Conservation (phyloP, 1,140 invertebrate genomes). For the Heliconius melpomene region DNA sequence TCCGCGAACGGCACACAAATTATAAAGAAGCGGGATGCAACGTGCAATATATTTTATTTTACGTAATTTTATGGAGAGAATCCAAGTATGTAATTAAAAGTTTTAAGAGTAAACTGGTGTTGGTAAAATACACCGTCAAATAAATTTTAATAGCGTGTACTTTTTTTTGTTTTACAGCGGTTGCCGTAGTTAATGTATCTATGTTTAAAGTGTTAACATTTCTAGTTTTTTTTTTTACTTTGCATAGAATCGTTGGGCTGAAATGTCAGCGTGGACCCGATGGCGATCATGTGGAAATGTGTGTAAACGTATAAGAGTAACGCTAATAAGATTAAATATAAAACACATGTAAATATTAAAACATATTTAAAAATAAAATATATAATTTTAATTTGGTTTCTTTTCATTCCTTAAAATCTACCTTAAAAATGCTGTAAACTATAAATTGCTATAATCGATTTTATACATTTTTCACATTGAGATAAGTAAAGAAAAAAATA, state of each 20-base stretch:
- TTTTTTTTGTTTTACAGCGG: conserved; percentile 30
- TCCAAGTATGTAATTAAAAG: conserved; percentile 42
- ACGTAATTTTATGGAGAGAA: conserved; percentile 32
- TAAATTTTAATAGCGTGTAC: conserved; percentile 40
- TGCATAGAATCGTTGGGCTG: background rate
- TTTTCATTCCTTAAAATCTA: too few relatives aligned
- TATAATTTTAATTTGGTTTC: too few relatives aligned
- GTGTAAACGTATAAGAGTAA: too few relatives aligned
- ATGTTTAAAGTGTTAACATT: conserved; percentile 24
- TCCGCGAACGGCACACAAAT: conserved; percentile 5
- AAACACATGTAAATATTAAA: too few relatives aligned
- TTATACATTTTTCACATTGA: too few relatives aligned
- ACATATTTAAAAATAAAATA: too few relatives aligned
- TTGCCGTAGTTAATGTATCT: conserved; percentile 20
- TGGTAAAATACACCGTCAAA: conserved; percentile 39
- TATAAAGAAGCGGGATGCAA: conserved; percentile 26
- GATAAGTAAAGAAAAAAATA: too few relatives aligned
- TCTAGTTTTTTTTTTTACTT: background rate
- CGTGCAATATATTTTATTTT: conserved; percentile 34
- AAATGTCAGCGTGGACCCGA: background rate
- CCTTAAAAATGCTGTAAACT: too few relatives aligned
- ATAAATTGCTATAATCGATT: too few relatives aligned
- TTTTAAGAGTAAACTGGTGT: conserved; percentile 39
- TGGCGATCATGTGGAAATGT: background rate
- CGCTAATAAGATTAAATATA: too few relatives aligned